Evolutionary conservation across 2,113 vertebrate genomes (phyloP).

Genomic region (Pangasianodon gigas): DNA sequence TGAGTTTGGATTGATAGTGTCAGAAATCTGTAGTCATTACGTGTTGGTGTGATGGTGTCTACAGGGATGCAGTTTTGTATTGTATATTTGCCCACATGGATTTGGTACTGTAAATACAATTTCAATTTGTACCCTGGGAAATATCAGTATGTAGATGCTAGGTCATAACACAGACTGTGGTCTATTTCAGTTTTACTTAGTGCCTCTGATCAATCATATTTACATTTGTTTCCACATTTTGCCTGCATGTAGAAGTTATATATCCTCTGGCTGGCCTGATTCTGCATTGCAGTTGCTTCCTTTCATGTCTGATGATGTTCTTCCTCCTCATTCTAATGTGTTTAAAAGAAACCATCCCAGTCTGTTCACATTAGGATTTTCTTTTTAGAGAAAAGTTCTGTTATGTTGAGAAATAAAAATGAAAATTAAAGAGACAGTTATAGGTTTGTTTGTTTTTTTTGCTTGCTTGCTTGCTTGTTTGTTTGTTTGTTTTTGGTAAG

Average conservation of each 20-base stretch:
- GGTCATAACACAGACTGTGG: slow-evolving; percentile 22
- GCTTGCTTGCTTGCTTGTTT: background rate
- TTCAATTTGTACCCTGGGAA: slow-evolving; percentile 46
- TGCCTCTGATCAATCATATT: slow-evolving; percentile 39
- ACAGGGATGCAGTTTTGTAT: slow-evolving; percentile 43
- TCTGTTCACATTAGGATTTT: background rate
- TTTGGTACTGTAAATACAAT: slow-evolving; percentile 38
- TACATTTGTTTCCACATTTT: slow-evolving; percentile 35
- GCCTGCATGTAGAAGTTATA: background rate
- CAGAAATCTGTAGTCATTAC: slow-evolving; percentile 53
- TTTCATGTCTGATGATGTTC: slow-evolving; percentile 17
- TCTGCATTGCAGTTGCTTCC: slow-evolving; percentile 11
- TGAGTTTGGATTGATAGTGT: slow-evolving; percentile 51
- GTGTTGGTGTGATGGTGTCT: slow-evolving; percentile 34
- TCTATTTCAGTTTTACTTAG: slow-evolving; percentile 38
- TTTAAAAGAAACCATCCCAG: background rate
- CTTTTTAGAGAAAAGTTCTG: background rate
- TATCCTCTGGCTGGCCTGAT: slow-evolving; percentile 3
- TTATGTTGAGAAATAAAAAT: background rate
- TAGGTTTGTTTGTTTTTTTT: background rate
- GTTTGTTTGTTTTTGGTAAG: background rate
- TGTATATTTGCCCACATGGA: slow-evolving; percentile 34
- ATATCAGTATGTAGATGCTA: slow-evolving; percentile 16
- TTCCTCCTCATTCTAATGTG: background rate
- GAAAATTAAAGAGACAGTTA: background rate